These are phyloP conservation scores for Spinibarbus caldwelli DNA, from an alignment of 2,797 vertebrate genomes.

Conservation along the genomic window DNA sequence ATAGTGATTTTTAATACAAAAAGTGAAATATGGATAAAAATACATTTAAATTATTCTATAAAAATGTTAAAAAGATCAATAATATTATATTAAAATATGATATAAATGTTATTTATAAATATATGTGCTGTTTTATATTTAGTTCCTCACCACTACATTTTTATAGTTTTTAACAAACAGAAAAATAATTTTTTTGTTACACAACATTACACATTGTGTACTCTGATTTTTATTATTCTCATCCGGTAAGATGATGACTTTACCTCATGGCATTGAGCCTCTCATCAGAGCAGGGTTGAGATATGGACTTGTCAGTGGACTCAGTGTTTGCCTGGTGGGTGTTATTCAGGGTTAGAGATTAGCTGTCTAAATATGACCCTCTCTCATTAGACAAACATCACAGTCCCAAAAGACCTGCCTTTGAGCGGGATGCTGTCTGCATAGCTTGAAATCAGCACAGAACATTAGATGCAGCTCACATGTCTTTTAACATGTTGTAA, in stretches of 20 bases:
- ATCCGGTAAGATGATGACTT: neutral
- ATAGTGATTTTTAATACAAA: neutral
- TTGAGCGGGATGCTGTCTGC: constrained; percentile 15
- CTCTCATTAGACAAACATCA: constrained; percentile 7
- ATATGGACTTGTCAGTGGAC: constrained; percentile 9
- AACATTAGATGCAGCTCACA: neutral
- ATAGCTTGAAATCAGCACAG: constrained; percentile 4
- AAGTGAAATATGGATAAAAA: neutral
- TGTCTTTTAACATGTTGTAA: constrained; percentile 3
- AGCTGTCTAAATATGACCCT: constrained; percentile 23
- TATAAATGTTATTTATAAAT: neutral
- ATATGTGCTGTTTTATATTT: no score
- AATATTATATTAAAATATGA: no score
- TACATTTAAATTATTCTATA: no score
- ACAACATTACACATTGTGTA: neutral
- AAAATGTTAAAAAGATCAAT: no score
- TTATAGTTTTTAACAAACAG: no score
- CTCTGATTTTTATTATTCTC: neutral
- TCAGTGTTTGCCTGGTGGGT: constrained; percentile 28
- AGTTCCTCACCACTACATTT: neutral
- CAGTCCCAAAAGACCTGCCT: neutral
- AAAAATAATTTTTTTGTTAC: neutral
- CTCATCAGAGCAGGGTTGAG: neutral
- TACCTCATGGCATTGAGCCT: neutral
- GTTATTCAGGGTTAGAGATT: neutral